A percentile compares a stretch with the other conserved stretches of the same genome.
These are phyloP conservation scores for Sphinx pinastri DNA, from an alignment of 2,888 invertebrate genomes.

Conservation along the genomic window DNA sequence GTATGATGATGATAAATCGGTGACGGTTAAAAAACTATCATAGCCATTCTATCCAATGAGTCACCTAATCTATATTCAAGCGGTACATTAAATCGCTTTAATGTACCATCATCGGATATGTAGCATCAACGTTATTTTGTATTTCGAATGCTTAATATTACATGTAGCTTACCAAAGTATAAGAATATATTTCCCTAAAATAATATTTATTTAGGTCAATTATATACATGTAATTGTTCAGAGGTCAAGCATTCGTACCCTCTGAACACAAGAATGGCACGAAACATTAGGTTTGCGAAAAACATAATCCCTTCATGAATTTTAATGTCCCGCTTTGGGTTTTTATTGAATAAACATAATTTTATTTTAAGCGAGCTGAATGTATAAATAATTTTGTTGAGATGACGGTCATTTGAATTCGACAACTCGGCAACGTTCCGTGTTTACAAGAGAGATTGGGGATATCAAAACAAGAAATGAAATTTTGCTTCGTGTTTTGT, in stretches of 20 bases:
- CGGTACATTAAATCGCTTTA: too few species aligned
- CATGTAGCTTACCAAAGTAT: neutral
- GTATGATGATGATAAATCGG: too few species aligned
- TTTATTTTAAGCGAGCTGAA: conserved; percentile 19
- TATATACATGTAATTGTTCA: neutral
- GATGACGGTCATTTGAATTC: conserved; percentile 10
- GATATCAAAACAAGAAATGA: too few species aligned
- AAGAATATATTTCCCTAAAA: neutral
- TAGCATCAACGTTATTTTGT: too few species aligned
- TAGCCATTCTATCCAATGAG: too few species aligned
- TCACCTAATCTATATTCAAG: too few species aligned
- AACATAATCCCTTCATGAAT: conserved; percentile 25
- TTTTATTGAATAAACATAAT: conserved; percentile 25
- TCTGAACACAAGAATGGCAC: neutral
- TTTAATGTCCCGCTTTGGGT: conserved; percentile 21
- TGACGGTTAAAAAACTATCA: too few species aligned
- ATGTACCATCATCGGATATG: too few species aligned
- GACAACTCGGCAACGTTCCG: conserved; percentile 2
- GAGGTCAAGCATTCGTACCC: neutral
- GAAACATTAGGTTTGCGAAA: conserved; percentile 16
- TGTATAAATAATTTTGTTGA: conserved; percentile 10
- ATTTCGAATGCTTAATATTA: neutral
- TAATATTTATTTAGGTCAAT: neutral
- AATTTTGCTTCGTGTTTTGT: too few species aligned
- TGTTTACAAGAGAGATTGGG: neutral